Evolutionary conservation across 2,113 vertebrate genomes (phyloP).

Genomic region (Elephas maximus): DNA sequence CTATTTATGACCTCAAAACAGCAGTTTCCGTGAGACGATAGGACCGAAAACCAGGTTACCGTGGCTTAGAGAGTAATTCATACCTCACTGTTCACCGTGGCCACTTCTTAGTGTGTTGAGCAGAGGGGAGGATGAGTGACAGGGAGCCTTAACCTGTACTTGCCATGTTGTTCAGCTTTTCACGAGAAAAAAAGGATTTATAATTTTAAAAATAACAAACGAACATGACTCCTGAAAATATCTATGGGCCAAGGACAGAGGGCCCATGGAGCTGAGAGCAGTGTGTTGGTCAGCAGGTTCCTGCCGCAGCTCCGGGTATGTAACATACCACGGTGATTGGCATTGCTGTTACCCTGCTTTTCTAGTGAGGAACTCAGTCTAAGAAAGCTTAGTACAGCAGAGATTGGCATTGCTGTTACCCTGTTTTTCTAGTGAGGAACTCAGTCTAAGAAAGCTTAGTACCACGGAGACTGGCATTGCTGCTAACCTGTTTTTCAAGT

Average conservation of each 20-base stretch:
- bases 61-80: background rate
- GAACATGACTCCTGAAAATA: background rate
- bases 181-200: background rate
- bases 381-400: too few species aligned
- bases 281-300: accelerated
- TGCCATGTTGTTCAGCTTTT: background rate
- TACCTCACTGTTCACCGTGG: background rate
- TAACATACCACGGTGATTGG: accelerated
- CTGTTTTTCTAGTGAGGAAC: background rate
- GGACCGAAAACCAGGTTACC: background rate
- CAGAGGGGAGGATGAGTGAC: background rate
- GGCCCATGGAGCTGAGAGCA: background rate
- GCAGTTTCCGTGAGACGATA: background rate
- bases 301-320: accelerated
- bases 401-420: background rate
- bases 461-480: background rate
- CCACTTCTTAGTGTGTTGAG: background rate
- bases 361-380: background rate
- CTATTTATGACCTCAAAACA: background rate
- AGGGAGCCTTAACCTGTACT: background rate
- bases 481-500: background rate
- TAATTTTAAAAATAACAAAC: background rate
- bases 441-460: background rate
- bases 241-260: background rate
- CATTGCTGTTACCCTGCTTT: background rate